Base-by-base conservation (phyloP, 2,113 vertebrate species). In the Tyto alba region DNA sequence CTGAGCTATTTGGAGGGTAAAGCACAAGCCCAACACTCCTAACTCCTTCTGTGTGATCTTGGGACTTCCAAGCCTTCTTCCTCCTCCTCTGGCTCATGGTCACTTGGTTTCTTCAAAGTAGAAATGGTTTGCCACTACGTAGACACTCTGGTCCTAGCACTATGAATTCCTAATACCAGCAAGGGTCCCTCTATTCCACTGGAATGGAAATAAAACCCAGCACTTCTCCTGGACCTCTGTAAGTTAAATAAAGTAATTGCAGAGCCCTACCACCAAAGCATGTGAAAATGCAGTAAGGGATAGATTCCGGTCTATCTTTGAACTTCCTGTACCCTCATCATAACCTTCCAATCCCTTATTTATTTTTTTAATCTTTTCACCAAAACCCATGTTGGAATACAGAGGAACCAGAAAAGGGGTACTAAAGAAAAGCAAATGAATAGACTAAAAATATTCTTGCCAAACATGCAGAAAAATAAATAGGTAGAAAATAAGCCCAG, bases 401-500 rank as follows among this genome's bases (percentile, higher is more conserved):
- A 55, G 69, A 88, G 52, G 40, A 95, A 85, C 52, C 68, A 92
- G 78, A 48, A 93, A 92, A 25, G 36, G n/a, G 27, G 72, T 63
- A 88, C 78, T 75, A 64, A 85, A 84, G 59, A 55, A 86, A 86
- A 91, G 53, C 67, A 95, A 94, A 89, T 25, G 27, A 92, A 79
- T 23, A 57, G 71, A 69, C 75, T 80, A 92, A 96, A 96, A 95
- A 56, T 90, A 83, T 87, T 64, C 74, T 56, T 92, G 85, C 81
- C 64, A 95, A 96, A 96, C 74, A 89, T 26, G 57, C 63, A 94
- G 81, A 81, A 90, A 90, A 84, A 90, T 88, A 95, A 93, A 95
- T 57, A 87, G 69, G 78, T 73, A 81, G 80, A 90, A 94, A 95
- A 83, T 83, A 88, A 90, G 72, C 38, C 82, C 63, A 59, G 72